Conservation (phyloP, 2,888 invertebrate species). For the Stegana nigrithorax region DNA sequence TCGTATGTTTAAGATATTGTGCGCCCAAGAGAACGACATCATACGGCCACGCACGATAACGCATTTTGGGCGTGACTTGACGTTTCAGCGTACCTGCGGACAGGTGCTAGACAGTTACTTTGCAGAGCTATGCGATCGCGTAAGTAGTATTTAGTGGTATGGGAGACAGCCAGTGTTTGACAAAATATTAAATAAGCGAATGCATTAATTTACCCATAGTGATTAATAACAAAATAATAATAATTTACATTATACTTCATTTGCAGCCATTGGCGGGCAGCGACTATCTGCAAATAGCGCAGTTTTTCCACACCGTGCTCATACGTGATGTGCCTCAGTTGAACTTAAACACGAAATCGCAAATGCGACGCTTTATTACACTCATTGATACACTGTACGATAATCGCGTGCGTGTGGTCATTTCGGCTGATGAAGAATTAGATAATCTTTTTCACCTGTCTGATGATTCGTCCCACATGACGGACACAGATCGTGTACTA, state of each 20-base stretch:
- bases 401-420: slow-evolving; percentile 86
- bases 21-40: slow-evolving; percentile 89
- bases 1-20: slow-evolving; percentile 87
- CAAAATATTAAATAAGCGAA: neutral
- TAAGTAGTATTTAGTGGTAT: too few relatives aligned
- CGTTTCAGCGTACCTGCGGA: slow-evolving; percentile 91
- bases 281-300: slow-evolving; percentile 93
- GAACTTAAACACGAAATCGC: slow-evolving; percentile 82
- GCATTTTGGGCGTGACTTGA: slow-evolving; percentile 90
- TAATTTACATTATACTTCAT: neutral
- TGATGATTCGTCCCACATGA: slow-evolving; percentile 67
- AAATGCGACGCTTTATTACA: slow-evolving; percentile 93
- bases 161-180: too few relatives aligned
- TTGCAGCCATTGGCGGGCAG: slow-evolving; percentile 89
- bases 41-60: slow-evolving; percentile 86
- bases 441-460: slow-evolving; percentile 76
- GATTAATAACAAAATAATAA: neutral
- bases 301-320: slow-evolving; percentile 95
- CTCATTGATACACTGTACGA: slow-evolving; percentile 97
- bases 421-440: slow-evolving; percentile 84
- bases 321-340: slow-evolving; percentile 90
- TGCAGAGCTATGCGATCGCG: slow-evolving; percentile 89
- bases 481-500: slow-evolving; percentile 84
- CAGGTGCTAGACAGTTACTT: slow-evolving; percentile 90
- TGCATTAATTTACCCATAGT: neutral